These are phyloP conservation scores for Clinocottus analis DNA, from an alignment of 2,113 vertebrate species.

Conservation along the genomic window DNA sequence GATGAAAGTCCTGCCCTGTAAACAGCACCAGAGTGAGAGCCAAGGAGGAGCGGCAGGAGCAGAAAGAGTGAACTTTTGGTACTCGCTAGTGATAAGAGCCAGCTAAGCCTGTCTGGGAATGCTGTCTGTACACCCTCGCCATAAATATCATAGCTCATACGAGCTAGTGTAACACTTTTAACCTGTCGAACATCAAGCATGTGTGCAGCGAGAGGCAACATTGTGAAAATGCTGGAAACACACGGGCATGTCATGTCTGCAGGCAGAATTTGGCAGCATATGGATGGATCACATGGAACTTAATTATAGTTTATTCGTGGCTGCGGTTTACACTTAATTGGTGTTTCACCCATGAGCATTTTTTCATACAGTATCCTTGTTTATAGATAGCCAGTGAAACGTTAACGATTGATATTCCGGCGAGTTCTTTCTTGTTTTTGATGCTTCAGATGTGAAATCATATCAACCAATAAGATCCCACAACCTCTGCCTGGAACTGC, in stretches of 20 bases:
- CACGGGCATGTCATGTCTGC: neutral
- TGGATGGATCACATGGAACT: conserved; percentile 9
- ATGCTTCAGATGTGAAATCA: neutral
- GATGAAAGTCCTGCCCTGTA: conserved; percentile 35
- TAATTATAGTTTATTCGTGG: conserved; percentile 30
- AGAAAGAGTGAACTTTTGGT: conserved; percentile 37
- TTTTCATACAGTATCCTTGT: conserved; percentile 7
- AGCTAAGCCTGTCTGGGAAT: conserved; percentile 68
- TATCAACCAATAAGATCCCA: neutral
- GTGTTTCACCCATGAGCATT: conserved; percentile 8
- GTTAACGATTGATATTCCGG: conserved; percentile 2
- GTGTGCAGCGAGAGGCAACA: neutral
- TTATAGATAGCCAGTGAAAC: neutral
- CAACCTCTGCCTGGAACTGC: neutral
- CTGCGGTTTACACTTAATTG: neutral
- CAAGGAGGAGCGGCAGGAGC: conserved; percentile 18
- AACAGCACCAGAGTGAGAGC: conserved; percentile 37
- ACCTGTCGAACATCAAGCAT: conserved; percentile 1
- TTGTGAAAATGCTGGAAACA: neutral
- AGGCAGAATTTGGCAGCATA: neutral
- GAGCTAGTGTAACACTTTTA: conserved; percentile 19
- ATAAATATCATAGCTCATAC: conserved; percentile 42
- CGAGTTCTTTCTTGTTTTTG: neutral
- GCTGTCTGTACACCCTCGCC: conserved; percentile 30
- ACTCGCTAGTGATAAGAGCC: conserved; percentile 49